Percentiles rank a stretch among this genome's conserved stretches.
Evolutionary conservation across 2,113 vertebrate genomes (phyloP).

Genomic region (Chaetorhynchus papuensis): DNA sequence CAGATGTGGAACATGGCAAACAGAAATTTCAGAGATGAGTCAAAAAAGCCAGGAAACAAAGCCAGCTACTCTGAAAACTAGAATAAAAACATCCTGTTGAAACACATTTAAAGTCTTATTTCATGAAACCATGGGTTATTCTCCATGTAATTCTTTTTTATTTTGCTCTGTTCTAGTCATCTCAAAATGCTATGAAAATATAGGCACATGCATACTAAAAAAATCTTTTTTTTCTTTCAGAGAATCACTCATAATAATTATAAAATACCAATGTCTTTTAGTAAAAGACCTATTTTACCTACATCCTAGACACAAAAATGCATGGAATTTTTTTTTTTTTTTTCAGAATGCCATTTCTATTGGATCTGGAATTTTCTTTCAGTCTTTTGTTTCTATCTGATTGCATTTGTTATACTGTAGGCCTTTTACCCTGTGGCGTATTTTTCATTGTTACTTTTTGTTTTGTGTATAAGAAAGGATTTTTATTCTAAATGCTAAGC

Average conservation of each 20-base stretch:
- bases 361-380: constrained; percentile 32
- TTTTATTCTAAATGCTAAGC: constrained; percentile 72
- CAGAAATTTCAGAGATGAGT: not conserved
- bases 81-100: not conserved
- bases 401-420: constrained; percentile 42
- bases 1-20: not conserved
- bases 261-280: not conserved
- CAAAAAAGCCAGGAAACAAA: not conserved
- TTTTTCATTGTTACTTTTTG: constrained; percentile 63
- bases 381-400: constrained; percentile 53
- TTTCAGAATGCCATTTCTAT: not conserved
- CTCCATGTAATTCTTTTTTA: not conserved
- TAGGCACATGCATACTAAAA: not conserved
- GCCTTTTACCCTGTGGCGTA: constrained; percentile 70
- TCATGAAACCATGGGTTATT: not conserved
- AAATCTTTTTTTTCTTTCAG: not conserved
- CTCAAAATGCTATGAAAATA: not conserved
- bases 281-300: not conserved
- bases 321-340: not conserved
- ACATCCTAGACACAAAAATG: not conserved
- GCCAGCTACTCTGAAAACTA: not conserved
- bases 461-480: constrained; percentile 63
- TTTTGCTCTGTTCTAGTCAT: not conserved
- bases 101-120: not conserved
- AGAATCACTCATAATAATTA: not conserved